phyloP scores from a whole-genome alignment of 2,888 invertebrate species.

The Zygothrica quintamaculata region DNA sequence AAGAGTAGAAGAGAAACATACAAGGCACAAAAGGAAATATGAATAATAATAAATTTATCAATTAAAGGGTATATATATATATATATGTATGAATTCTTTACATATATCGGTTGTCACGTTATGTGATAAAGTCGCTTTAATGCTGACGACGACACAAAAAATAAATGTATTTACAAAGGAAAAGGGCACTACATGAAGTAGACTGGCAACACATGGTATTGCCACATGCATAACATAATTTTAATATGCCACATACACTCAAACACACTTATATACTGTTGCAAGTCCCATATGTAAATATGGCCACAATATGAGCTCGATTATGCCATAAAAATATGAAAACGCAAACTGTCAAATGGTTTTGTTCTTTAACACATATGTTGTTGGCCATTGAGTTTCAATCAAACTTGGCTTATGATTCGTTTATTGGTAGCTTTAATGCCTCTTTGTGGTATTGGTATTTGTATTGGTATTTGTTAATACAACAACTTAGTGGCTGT shows the following conservation, averaged over 20 bases:
- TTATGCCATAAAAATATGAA: slow-evolving; percentile 51
- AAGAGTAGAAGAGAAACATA: slow-evolving; percentile 14
- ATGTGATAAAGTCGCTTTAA: slow-evolving; percentile 1
- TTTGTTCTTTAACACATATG: slow-evolving; percentile 5
- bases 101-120: slow-evolving; percentile 22
- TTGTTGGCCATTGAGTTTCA: slow-evolving; percentile 28
- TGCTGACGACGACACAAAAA: slow-evolving; percentile 31
- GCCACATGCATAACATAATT: slow-evolving; percentile 4
- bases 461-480: slow-evolving; percentile 5
- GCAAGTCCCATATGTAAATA: slow-evolving; percentile 38
- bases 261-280: too few relatives aligned
- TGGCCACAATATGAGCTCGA: slow-evolving; percentile 26
- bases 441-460: too few relatives aligned
- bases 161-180: too few relatives aligned
- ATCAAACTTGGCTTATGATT: slow-evolving; percentile 46
- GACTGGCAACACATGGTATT: slow-evolving; percentile 22
- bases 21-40: slow-evolving; percentile 17
- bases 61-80: slow-evolving; percentile 26
- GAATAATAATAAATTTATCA: slow-evolving; percentile 21
- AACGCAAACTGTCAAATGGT: slow-evolving; percentile 23
- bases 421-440: slow-evolving; percentile 42
- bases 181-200: slow-evolving; percentile 1
- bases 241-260: slow-evolving; percentile 18
- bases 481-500: slow-evolving; percentile 13
- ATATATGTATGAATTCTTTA: too few relatives aligned